A percentile compares a stretch with the other conserved stretches of the same genome.
These are phyloP conservation scores for Ctenosaura bakeri DNA, from an alignment of 2,797 vertebrate species.

Conservation along the genomic window DNA sequence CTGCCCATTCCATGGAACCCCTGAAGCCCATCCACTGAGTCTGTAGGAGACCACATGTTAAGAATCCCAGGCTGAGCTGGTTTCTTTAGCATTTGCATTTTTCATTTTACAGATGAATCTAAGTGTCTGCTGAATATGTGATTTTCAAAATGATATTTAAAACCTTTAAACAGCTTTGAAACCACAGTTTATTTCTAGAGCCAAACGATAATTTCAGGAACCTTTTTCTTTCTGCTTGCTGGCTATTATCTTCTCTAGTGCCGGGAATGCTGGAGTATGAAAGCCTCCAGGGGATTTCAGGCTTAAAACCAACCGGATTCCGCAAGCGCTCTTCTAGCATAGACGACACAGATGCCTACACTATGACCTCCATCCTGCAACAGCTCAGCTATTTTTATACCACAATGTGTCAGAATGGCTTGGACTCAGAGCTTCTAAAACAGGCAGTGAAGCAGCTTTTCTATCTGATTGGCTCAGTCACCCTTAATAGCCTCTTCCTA, in stretches of 20 bases:
- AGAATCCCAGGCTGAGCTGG: background rate
- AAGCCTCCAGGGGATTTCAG: constrained; percentile 96
- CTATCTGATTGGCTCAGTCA: constrained; percentile 88
- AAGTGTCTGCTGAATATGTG: background rate
- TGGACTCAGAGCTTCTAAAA: constrained; percentile 88
- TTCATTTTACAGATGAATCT: background rate
- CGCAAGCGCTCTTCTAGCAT: constrained; percentile 93
- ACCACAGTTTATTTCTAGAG: constrained; percentile 34
- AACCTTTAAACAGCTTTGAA: constrained; percentile 29
- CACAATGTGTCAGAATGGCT: constrained; percentile 92
- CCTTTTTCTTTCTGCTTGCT: constrained; percentile 11
- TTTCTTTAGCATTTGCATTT: background rate
- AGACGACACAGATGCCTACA: constrained; percentile 88
- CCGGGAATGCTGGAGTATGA: constrained; percentile 96
- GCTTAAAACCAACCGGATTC: constrained; percentile 95
- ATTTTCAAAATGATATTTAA: constrained; percentile 3
- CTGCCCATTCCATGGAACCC: background rate
- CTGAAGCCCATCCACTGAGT: background rate
- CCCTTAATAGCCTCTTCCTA: constrained; percentile 95
- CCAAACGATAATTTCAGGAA: constrained; percentile 10
- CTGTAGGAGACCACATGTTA: too few relatives aligned
- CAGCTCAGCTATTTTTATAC: constrained; percentile 90
- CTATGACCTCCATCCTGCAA: constrained; percentile 90
- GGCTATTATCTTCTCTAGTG: constrained; percentile 79
- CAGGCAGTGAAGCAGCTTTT: constrained; percentile 93